Conservation (phyloP, 2,888 invertebrate species). For the Phyllotreta striolata region DNA sequence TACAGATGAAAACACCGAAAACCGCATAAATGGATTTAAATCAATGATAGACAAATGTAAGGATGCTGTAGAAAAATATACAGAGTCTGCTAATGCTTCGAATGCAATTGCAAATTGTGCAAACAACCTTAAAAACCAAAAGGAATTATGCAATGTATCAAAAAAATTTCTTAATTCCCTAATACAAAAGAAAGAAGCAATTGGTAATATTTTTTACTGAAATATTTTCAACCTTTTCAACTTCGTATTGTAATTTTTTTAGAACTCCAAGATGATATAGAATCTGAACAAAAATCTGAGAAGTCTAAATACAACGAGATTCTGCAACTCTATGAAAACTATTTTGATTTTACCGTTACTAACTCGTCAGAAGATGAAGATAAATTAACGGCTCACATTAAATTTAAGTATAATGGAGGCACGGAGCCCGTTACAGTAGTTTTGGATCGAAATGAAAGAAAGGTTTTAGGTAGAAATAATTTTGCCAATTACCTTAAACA, state of each 20-base stretch:
- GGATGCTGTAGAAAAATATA: too few relatives aligned
- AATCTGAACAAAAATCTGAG: background rate
- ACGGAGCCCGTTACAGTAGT: conserved; percentile 26
- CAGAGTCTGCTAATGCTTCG: too few relatives aligned
- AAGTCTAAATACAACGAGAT: conserved; percentile 9
- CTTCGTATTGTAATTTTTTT: conserved; percentile 6
- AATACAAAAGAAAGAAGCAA: too few relatives aligned
- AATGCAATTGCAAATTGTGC: too few relatives aligned
- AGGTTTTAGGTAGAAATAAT: conserved; percentile 32
- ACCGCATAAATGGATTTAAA: too few relatives aligned
- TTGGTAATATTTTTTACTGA: too few relatives aligned
- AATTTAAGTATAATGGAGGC: conserved; percentile 23
- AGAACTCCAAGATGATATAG: background rate
- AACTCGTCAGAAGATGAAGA: conserved; percentile 14
- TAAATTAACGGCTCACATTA: conserved; percentile 28
- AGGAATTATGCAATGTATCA: too few relatives aligned
- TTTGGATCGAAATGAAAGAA: conserved; percentile 27
- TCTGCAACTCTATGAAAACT: conserved; percentile 6
- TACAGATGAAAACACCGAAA: too few relatives aligned
- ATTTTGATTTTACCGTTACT: conserved; percentile 28
- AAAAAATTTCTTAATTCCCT: too few relatives aligned
- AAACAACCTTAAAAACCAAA: too few relatives aligned
- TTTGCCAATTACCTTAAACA: background rate
- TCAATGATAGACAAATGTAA: too few relatives aligned
- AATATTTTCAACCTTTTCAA: too few relatives aligned